phyloP scores from a whole-genome alignment of 2,888 invertebrate species.

The Drosophila phalerata region DNA sequence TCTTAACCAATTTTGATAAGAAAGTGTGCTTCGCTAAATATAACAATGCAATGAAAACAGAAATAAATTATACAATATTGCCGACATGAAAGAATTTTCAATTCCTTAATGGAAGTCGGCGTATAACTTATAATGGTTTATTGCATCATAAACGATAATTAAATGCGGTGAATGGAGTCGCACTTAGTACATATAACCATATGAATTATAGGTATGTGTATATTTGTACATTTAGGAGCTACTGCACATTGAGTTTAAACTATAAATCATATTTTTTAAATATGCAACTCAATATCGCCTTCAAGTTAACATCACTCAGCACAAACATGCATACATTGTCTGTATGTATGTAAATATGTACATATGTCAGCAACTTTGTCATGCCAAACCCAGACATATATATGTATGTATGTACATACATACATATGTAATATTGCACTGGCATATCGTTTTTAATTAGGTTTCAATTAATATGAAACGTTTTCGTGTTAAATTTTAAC shows the following conservation, averaged over 20 bases:
- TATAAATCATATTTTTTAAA: slow-evolving; percentile 37
- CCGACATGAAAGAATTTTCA: neutral
- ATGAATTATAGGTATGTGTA: neutral
- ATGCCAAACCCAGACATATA: slow-evolving; percentile 12
- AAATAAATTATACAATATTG: slow-evolving; percentile 16
- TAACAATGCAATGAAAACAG: slow-evolving; percentile 2
- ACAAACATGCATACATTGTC: neutral
- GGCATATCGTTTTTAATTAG: slow-evolving; percentile 49
- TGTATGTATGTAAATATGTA: neutral
- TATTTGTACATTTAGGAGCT: neutral
- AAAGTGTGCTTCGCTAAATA: slow-evolving; percentile 2
- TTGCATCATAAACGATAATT: slow-evolving; percentile 15
- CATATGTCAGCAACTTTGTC: slow-evolving; percentile 17
- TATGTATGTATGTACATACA: neutral
- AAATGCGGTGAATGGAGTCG: neutral
- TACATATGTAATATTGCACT: slow-evolving; percentile 1
- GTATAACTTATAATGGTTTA: slow-evolving; percentile 7
- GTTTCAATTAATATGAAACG: slow-evolving; percentile 52
- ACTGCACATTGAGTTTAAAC: slow-evolving; percentile 1
- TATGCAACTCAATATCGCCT: slow-evolving; percentile 8
- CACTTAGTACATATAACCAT: neutral
- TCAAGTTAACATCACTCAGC: slow-evolving; percentile 4
- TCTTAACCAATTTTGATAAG: neutral
- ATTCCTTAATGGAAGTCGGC: slow-evolving; percentile 14
- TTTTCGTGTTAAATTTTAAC: slow-evolving; percentile 21